Evolutionary conservation across 2,888 invertebrate species (phyloP).

Genomic region (Deilephila elpenor): DNA sequence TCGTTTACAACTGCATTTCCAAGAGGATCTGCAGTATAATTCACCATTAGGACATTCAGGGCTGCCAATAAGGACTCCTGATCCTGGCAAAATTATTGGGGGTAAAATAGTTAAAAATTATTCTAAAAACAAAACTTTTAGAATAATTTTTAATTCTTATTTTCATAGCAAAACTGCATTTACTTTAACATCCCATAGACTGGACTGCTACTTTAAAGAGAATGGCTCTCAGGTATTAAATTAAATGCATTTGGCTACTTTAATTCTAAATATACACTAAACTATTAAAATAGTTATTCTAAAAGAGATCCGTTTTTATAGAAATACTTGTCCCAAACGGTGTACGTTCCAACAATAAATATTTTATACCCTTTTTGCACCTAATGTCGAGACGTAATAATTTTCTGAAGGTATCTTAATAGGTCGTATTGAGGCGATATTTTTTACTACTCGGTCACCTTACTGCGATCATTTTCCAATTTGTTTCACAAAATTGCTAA

Average conservation of each 20-base stretch:
- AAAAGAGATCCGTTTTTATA: background rate
- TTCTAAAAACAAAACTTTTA: too few relatives aligned
- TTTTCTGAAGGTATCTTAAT: background rate
- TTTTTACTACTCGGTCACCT: background rate
- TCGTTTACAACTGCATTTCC: constrained; percentile 38
- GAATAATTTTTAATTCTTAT: too few relatives aligned
- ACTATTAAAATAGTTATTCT: too few relatives aligned
- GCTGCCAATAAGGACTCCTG: background rate
- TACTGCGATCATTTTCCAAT: constrained; percentile 15
- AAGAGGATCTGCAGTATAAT: constrained; percentile 14
- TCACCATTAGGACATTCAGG: background rate
- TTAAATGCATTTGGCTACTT: too few relatives aligned
- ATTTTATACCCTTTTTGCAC: background rate
- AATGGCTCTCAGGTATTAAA: too few relatives aligned
- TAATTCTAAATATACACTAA: too few relatives aligned
- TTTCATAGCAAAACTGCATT: too few relatives aligned
- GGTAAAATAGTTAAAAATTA: too few relatives aligned
- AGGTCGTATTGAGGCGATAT: background rate
- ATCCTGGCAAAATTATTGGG: too few relatives aligned
- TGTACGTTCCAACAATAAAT: background rate
- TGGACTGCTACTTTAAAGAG: too few relatives aligned
- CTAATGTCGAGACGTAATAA: background rate
- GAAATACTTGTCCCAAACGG: background rate
- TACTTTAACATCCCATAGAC: too few relatives aligned
- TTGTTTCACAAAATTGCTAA: background rate